phyloP scores from a whole-genome alignment of 2,797 vertebrate genomes.

The Buphagus erythrorhynchus region DNA sequence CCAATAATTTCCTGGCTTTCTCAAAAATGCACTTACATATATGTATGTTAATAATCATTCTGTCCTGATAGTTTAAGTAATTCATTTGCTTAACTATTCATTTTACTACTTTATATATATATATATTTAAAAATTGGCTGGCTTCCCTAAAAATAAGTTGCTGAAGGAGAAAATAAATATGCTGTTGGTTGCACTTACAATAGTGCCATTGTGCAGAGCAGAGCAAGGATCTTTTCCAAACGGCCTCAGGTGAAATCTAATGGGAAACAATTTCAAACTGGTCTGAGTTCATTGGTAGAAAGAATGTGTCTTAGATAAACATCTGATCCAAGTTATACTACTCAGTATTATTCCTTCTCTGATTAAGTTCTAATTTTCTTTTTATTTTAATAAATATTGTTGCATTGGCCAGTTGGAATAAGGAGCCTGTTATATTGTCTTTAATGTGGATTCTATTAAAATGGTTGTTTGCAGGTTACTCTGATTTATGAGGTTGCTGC shows the following conservation, averaged over 20 bases:
- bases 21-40: not conserved
- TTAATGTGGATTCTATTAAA: conserved; percentile 79
- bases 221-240: conserved; percentile 76
- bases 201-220: conserved; percentile 74
- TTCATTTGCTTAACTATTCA: conserved; percentile 32
- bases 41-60: not conserved
- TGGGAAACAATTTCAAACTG: conserved; percentile 77
- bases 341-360: conserved; percentile 69
- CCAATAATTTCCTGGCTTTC: conserved; percentile 12
- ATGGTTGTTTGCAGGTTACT: conserved; percentile 70
- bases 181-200: conserved; percentile 73
- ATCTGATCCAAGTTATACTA: conserved; percentile 77
- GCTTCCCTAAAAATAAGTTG: conserved; percentile 64
- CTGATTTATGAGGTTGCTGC: conserved; percentile 71
- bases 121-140: conserved; percentile 20
- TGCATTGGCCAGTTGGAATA: conserved; percentile 66
- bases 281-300: conserved; percentile 71
- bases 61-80: conserved; percentile 33
- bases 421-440: conserved; percentile 68
- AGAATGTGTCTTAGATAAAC: conserved; percentile 78
- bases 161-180: conserved; percentile 74
- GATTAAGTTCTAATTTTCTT: conserved; percentile 71
- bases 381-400: conserved; percentile 69
- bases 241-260: conserved; percentile 79
- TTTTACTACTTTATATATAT: conserved; percentile 44